Evolutionary conservation across 2,113 vertebrate genomes (phyloP), one percentile per base, ranked within the genome.

Genomic region (Indicator indicator): DNA sequence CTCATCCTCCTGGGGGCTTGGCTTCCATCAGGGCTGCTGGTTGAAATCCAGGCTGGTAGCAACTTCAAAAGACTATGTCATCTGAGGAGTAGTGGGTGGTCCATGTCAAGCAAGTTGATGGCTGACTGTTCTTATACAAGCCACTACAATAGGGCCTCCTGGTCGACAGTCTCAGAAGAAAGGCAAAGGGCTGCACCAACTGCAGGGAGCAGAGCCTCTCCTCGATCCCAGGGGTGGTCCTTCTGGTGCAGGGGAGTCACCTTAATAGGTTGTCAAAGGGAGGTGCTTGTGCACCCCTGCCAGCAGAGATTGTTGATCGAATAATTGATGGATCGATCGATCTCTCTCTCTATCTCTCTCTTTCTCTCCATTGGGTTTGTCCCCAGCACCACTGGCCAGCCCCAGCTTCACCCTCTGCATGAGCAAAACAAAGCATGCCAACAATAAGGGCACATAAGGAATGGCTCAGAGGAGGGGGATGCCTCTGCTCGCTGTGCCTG

Each of bases 21-120:
- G 93, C 92, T 93, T 93, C 87, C 93, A 93, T 94, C 90, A 82
- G 86, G 40, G 69, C 88, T 91, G 85, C 83, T 95, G 70, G 93
- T 79, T 90, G 94, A 96, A 92, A 95, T 93, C 92, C 90, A 97
- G 88, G 74, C 86, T 96, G 88, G 93, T 95, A 94, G 85, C 1
- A 13, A 93, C 90, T 96, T 95, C 90, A 96, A 95, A 97, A 76
- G 90, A 18, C 90, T 88, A 58, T 90, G 94, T 93, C 96, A 88
- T 88, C 85, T 75, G 65, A 95, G 88, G 79, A 94, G 80, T 85
- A 69, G 83, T 93, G 96, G 94, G 95, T 95, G 94, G 94, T 90
- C 94, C 86, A 69, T 0, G 8, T 59, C 90, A 72, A 78, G 77
- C 3, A 1, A 83, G 85, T 32, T 1, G 8, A 72, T 78, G 94